Conservation (phyloP, 2,888 invertebrate genomes). For the Hirudinaria manillensis region DNA sequence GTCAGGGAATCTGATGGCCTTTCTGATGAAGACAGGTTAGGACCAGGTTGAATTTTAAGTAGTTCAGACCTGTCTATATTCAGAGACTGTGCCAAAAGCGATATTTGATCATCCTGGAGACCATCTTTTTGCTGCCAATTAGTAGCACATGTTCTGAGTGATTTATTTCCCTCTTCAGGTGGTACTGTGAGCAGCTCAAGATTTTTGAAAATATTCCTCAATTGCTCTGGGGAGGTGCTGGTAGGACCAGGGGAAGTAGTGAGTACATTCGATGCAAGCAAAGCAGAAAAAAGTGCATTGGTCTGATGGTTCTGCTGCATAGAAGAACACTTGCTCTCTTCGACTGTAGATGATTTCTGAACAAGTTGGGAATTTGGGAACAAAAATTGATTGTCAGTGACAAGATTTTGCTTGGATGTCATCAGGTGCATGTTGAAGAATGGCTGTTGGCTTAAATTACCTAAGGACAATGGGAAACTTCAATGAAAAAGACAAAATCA, state of each 20-base stretch:
- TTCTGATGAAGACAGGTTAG: no score
- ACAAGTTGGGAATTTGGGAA: neutral
- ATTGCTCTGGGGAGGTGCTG: constrained; percentile 9
- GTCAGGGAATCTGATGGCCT: no score
- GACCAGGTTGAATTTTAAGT: no score
- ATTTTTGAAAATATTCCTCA: constrained; percentile 24
- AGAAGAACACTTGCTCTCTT: neutral
- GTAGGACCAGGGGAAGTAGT: constrained; percentile 4
- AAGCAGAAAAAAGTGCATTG: constrained; percentile 25
- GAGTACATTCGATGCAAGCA: constrained; percentile 27
- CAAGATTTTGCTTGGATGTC: neutral
- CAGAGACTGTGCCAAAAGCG: neutral
- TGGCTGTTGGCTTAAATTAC: constrained; percentile 22
- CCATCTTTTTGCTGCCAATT: neutral
- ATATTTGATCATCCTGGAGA: constrained; percentile 1
- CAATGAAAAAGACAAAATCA: neutral
- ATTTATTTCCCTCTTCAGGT: constrained; percentile 3
- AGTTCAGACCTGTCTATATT: no score
- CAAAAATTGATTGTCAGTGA: constrained; percentile 7
- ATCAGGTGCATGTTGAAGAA: constrained; percentile 22
- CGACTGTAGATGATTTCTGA: neutral
- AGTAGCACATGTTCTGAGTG: neutral
- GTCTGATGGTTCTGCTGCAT: constrained; percentile 8
- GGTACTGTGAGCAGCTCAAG: constrained; percentile 1
- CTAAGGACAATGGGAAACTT: neutral